Percentiles rank a stretch among this genome's conserved stretches.
Evolutionary conservation across 2,888 invertebrate genomes (phyloP).

Genomic region (Phaonia tiefii): DNA sequence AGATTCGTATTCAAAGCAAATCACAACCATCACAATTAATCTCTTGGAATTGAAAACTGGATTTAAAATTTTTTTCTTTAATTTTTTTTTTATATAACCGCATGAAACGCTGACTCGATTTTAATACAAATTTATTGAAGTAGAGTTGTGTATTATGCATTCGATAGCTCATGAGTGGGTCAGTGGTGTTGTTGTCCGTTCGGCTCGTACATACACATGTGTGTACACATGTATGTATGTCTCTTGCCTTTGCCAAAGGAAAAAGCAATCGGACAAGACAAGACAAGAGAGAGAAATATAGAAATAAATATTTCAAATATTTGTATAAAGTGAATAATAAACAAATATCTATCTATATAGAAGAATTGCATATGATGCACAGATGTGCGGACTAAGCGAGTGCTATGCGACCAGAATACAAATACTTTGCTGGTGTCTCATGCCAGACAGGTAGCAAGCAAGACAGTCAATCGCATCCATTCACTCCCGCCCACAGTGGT

Average conservation of each 20-base stretch:
- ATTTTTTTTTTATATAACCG: too few species aligned
- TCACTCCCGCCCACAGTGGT: too few species aligned
- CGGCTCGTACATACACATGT: too few species aligned
- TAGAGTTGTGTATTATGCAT: too few species aligned
- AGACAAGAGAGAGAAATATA: not conserved
- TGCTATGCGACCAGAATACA: not conserved
- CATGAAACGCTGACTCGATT: too few species aligned
- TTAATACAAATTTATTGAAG: too few species aligned
- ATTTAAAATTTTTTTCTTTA: too few species aligned
- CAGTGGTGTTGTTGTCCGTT: constrained; percentile 4
- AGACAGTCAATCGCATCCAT: too few species aligned
- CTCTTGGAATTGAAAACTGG: too few species aligned
- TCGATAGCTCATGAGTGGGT: not conserved
- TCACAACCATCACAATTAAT: too few species aligned
- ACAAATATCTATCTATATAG: not conserved
- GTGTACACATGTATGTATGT: too few species aligned
- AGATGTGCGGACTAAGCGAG: constrained; percentile 12
- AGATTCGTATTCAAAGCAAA: too few species aligned
- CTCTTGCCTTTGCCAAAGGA: not conserved
- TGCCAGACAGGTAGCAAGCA: not conserved
- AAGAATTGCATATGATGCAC: constrained; percentile 31
- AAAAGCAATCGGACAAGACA: not conserved
- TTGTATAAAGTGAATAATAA: constrained; percentile 2
- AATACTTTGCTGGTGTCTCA: not conserved
- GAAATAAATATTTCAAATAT: constrained; percentile 27